Evolutionary conservation across 2,888 invertebrate species (phyloP), one percentile per base, ranked within the genome.

Genomic region (Plebejus argus): DNA sequence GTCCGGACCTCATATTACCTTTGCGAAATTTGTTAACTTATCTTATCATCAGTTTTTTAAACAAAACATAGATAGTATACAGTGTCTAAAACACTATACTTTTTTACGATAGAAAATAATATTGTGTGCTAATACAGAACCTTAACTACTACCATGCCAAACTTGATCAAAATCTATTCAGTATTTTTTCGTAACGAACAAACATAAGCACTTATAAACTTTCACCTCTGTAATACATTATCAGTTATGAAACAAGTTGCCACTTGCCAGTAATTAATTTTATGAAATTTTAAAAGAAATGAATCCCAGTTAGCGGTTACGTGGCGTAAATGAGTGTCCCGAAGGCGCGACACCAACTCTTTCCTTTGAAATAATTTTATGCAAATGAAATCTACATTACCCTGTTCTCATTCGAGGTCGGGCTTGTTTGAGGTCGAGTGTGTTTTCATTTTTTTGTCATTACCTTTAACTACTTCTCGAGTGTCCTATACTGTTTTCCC

Each of bases 321-420:
- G 88, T 89, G 87, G 85, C 83, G 87, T 89, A 90, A 91, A 91
- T 88, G 90, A 86, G 84, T 84, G 84, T 83, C 85, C 85, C 81
- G 81, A 85, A 86, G 85, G 84, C 83, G 81, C 84, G 84, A 83
- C 85, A 82, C 82, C 81, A 84, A 89, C 86, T 88, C 88, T 88
- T 90, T 87, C 85, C 83, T 85, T 85, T 83, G 85, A 86, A 86
- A 92, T 93, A 91, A 93, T 93, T 83, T 92, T 92, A 92, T 93
- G 91, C 87, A 91, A 92, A 93, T 91, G 90, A 90, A 89, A 92
- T 92, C 89, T 90, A 87, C 91, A 91, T 91, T 91, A 90, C 87
- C 87, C 87, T 85, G 88, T 89, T 89, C 87, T 88, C 87, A 88
- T 90, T 87, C 87, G 86, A 86, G 85, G 86, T 82, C 83, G 74